Percentiles rank a stretch among this genome's conserved stretches.
phyloP scores from a whole-genome alignment of 2,113 vertebrate species.

The Epinephelus fuscoguttatus region DNA sequence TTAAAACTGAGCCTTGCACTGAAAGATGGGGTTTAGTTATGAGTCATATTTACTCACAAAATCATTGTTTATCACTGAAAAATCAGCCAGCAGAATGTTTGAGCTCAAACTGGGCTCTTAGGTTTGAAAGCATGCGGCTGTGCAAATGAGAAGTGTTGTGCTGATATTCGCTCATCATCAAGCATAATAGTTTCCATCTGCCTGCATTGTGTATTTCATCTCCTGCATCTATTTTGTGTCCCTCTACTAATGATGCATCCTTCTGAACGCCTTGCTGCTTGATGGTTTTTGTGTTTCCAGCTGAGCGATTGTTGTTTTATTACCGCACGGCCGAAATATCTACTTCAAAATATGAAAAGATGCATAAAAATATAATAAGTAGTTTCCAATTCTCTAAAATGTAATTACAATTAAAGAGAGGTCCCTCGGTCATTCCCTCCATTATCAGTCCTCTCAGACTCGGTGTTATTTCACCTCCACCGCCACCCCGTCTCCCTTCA shows the following conservation, averaged over 20 bases:
- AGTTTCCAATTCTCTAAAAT: background rate
- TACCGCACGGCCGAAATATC: background rate
- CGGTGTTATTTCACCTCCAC: conserved; percentile 16
- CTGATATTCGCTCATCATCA: background rate
- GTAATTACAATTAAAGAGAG: background rate
- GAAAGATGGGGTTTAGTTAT: background rate
- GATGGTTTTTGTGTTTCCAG: conserved; percentile 10
- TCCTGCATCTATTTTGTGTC: conserved; percentile 2
- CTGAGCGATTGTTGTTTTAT: background rate
- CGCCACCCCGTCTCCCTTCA: background rate
- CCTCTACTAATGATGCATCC: conserved; percentile 17
- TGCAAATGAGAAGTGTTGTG: background rate
- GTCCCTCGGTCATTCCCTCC: background rate
- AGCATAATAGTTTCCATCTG: conserved; percentile 1
- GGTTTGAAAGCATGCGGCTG: background rate
- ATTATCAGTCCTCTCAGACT: background rate
- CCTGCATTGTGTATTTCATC: conserved; percentile 4
- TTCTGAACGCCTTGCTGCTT: background rate
- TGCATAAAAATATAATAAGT: background rate
- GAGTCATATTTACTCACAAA: background rate
- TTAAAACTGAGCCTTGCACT: background rate
- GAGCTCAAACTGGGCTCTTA: background rate
- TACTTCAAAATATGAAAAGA: background rate
- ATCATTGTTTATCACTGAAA: background rate
- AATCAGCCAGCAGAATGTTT: background rate